Evolutionary conservation across 1,140 invertebrate species (phyloP).

Genomic region (Acarapis woodi): DNA sequence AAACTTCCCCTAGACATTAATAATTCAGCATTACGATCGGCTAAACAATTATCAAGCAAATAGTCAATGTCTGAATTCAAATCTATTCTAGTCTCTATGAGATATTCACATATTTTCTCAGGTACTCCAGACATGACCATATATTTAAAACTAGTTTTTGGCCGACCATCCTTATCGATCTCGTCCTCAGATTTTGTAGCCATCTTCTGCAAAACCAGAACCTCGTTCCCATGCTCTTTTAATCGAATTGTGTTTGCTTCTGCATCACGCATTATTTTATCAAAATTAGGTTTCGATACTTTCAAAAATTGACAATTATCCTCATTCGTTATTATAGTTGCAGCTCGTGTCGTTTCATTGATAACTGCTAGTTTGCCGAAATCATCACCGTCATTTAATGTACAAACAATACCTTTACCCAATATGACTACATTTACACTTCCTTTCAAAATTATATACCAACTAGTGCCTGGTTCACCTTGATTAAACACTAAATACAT

Average conservation of each 20-base stretch:
- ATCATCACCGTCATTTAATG: slow-evolving; percentile 54
- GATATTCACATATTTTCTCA: slow-evolving; percentile 57
- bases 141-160: slow-evolving; percentile 28
- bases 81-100: slow-evolving; percentile 41
- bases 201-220: slow-evolving; percentile 19
- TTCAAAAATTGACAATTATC: slow-evolving; percentile 55
- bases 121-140: slow-evolving; percentile 63
- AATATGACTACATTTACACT: slow-evolving; percentile 59
- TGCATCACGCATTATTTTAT: slow-evolving; percentile 46
- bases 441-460: slow-evolving; percentile 57
- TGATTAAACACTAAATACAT: slow-evolving; percentile 45
- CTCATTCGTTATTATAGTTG: slow-evolving; percentile 48
- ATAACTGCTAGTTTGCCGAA: slow-evolving; percentile 62
- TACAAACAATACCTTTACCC: slow-evolving; percentile 53
- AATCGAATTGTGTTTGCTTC: slow-evolving; percentile 60
- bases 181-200: slow-evolving; percentile 14
- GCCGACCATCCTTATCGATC: slow-evolving; percentile 10
- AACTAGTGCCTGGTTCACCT: slow-evolving; percentile 57
- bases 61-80: slow-evolving; percentile 1
- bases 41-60: background rate
- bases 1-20: too few relatives aligned
- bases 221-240: slow-evolving; percentile 54
- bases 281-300: slow-evolving; percentile 65
- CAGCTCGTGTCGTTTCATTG: slow-evolving; percentile 56
- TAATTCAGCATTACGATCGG: background rate